Evolutionary conservation across 2,797 vertebrate species (phyloP).

Genomic region (Harpagifer antarcticus): DNA sequence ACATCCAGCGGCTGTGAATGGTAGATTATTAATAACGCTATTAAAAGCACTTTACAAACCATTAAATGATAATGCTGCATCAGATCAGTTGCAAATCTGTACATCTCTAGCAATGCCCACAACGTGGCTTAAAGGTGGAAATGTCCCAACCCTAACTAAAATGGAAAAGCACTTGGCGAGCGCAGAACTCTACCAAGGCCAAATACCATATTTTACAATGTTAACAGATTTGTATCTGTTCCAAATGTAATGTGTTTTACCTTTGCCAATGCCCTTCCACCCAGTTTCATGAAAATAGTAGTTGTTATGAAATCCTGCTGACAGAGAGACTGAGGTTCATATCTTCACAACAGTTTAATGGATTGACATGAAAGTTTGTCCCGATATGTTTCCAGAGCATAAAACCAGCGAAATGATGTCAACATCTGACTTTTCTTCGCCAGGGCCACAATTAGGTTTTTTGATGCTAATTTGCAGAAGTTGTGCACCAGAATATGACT

Average conservation of each 20-base stretch:
- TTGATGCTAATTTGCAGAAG: neutral
- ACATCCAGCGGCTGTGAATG: conserved; percentile 25
- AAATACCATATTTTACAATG: neutral
- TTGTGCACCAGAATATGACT: neutral
- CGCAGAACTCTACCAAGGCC: neutral
- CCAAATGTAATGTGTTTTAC: too few relatives aligned
- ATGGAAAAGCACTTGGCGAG: too few relatives aligned
- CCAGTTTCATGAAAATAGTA: too few relatives aligned
- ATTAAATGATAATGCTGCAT: neutral
- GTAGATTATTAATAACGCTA: conserved; percentile 20
- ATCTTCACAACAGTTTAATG: neutral
- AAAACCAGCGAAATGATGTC: neutral
- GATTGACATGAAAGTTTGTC: neutral
- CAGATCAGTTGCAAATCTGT: conserved; percentile 3
- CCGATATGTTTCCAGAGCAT: neutral
- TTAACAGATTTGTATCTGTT: too few relatives aligned
- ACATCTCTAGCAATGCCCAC: neutral
- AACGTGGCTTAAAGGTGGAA: neutral
- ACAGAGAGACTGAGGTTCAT: neutral
- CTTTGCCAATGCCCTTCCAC: too few relatives aligned
- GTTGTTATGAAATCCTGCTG: too few relatives aligned
- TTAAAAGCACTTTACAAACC: neutral
- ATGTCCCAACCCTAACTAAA: neutral
- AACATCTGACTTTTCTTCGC: neutral
- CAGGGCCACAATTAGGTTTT: neutral